Base-by-base conservation (phyloP, 1,140 invertebrate species). In the Trypoxylus dichotomus region DNA sequence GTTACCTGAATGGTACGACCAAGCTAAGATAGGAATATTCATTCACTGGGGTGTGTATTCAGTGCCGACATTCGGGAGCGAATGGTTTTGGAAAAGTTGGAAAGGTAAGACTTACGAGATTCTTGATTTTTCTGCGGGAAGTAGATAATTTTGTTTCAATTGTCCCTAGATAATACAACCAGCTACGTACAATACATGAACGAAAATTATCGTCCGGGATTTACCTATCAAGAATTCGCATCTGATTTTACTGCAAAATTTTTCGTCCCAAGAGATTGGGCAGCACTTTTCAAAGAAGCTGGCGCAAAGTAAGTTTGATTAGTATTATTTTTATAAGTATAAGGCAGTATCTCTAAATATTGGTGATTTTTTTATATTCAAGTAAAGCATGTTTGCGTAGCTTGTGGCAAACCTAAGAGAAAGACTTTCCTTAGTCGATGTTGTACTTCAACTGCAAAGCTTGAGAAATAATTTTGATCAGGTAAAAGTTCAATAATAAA, bases 11-110 rank as follows among this genome's bases (percentile, higher is more conserved):
- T 98, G 96, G 97, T 98, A 94, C 83, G 96, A 97, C 83, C 88
- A 95, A 74, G 93, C 91, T 0, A 98, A 98, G 88, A 89, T 98
- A 80, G 96, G 96, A 19, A 97, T 98, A 78, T 98, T 98, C 83
- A 88, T 97, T 43, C 96, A 98, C 83, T 98, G 96, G 94, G 96
- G 97, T 1, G 93, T 98, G 0, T 98, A 93, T 83, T 93, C 94
- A 0, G 97, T 98, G 0, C 96, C 96, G 0, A 92, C 93, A 80
- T 94, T 92, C 85, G 90, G 91, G 0, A 92, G 91, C 1, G 96
- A 96, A 88, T 97, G 95, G 96, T 97, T 96, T 86, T 97, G 95
- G 95, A 89, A 86, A 1, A 88, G 92, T 83, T 95, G 93, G 93
- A 90, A 90, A 89, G 88, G 92, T 93, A 88, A 82, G 82, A 47